phyloP scores from a whole-genome alignment of 1,140 invertebrate genomes.

The Limonius californicus region DNA sequence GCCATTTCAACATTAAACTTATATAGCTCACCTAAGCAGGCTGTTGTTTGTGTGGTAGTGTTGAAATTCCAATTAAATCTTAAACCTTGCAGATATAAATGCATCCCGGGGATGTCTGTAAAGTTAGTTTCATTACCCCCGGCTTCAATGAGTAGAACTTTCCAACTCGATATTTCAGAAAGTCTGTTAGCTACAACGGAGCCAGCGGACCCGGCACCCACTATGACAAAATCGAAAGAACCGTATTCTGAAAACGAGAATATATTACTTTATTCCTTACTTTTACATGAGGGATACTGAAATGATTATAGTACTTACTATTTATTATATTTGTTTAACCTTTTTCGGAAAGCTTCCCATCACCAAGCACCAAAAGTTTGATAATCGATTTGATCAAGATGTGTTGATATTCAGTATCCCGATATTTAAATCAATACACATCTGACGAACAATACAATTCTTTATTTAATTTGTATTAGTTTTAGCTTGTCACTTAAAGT shows the following conservation, averaged over 20 bases:
- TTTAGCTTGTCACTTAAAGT: too few species aligned
- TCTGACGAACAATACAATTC: too few species aligned
- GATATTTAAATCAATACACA: too few species aligned
- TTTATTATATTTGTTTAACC: background rate
- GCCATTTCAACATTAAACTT: too few species aligned
- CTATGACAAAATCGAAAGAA: conserved; percentile 2
- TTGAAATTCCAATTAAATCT: background rate
- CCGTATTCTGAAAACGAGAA: background rate
- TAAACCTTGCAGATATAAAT: background rate
- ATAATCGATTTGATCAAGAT: too few species aligned
- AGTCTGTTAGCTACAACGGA: background rate
- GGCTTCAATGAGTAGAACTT: background rate
- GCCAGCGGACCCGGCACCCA: background rate
- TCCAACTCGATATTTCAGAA: background rate
- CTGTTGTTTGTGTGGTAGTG: background rate
- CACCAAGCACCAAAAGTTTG: background rate
- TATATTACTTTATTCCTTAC: too few species aligned
- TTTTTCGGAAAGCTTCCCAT: background rate
- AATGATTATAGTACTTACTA: too few species aligned
- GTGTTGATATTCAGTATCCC: too few species aligned
- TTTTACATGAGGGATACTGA: too few species aligned
- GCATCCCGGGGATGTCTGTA: background rate
- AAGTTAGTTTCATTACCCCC: background rate
- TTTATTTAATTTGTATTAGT: too few species aligned
- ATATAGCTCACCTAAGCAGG: conserved; percentile 1